These are phyloP conservation scores for Pterophyllum scalare DNA, from an alignment of 2,113 vertebrate genomes.

Conservation along the genomic window DNA sequence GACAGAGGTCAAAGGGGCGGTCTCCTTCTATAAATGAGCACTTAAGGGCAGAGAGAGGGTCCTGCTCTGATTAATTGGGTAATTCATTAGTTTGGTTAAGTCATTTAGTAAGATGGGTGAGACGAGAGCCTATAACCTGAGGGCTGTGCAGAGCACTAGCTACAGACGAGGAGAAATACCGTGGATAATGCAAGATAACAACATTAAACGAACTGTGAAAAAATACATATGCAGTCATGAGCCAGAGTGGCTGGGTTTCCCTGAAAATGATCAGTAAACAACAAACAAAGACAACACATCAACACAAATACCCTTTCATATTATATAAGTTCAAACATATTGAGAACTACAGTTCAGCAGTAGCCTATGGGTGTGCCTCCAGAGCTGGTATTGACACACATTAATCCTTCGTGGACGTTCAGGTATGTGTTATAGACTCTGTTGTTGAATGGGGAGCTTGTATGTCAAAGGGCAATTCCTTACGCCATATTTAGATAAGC, in stretches of 20 bases:
- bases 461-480: conserved; percentile 65
- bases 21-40: conserved; percentile 82
- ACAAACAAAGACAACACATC: conserved; percentile 28
- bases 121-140: conserved; percentile 74
- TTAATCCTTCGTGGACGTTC: conserved; percentile 64
- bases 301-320: conserved; percentile 31
- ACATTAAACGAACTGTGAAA: conserved; percentile 76
- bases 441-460: conserved; percentile 62
- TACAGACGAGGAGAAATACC: conserved; percentile 66
- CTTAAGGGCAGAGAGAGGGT: conserved; percentile 81
- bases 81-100: conserved; percentile 85
- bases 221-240: conserved; percentile 52
- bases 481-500: conserved; percentile 69
- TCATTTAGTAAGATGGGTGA: conserved; percentile 76
- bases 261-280: conserved; percentile 40
- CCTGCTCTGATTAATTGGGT: conserved; percentile 85
- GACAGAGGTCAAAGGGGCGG: conserved; percentile 79
- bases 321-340: conserved; percentile 29
- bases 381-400: conserved; percentile 54
- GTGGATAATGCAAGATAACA: conserved; percentile 77
- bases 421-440: conserved; percentile 70
- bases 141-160: conserved; percentile 58
- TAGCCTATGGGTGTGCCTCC: conserved; percentile 35
- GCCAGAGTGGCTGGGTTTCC: conserved; percentile 39
- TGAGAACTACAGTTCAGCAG: conserved; percentile 19